Evolutionary conservation across 2,113 vertebrate species (phyloP), one percentile per base, ranked within the genome.

Genomic region (Nerophis lumbriciformis): DNA sequence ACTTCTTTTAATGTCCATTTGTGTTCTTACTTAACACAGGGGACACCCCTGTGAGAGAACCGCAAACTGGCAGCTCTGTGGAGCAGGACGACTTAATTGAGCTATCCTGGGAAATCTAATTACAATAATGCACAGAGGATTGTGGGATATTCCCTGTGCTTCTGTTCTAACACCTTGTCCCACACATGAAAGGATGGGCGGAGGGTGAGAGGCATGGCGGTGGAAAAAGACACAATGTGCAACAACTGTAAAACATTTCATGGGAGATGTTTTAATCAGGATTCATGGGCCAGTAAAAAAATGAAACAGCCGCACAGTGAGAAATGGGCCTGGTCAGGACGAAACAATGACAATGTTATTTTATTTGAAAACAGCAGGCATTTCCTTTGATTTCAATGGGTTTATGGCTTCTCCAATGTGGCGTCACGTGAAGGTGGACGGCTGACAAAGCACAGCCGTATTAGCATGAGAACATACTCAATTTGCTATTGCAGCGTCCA

Each of bases 21-120:
- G 72, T 68, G 68, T 77, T 82, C 61, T 90, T 89, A 88, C 77
- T 88, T 88, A 88, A 85, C 76, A 81, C 82, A 85, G 71, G 35
- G 72, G 76, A 84, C 78, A 11, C 86, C 83, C 86, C 56, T 77
- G 85, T 86, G 84, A 83, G 78, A 35, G 68, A 89, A 87, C 77
- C 79, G 87, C 84, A 87, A 75, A 80, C 73, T 79, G 66, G 73
- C 28, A 12, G 71, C 64, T 84, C 88, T 85, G 85, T 14, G 65
- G 81, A 83, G 87, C 86, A 59, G 72, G 69, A 78, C 74, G 82
- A 88, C 85, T 91, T 89, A 87, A 90, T 90, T 90, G 85, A 89
- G 85, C 83, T 84, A 82, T 89, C 83, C 72, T 81, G 82, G 83
- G 85, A 87, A 90, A 89, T 88, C 81, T 87, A 89, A 90, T 90